Base-by-base conservation (phyloP, 2,888 invertebrate genomes). In the Artemia sp. region DNA sequence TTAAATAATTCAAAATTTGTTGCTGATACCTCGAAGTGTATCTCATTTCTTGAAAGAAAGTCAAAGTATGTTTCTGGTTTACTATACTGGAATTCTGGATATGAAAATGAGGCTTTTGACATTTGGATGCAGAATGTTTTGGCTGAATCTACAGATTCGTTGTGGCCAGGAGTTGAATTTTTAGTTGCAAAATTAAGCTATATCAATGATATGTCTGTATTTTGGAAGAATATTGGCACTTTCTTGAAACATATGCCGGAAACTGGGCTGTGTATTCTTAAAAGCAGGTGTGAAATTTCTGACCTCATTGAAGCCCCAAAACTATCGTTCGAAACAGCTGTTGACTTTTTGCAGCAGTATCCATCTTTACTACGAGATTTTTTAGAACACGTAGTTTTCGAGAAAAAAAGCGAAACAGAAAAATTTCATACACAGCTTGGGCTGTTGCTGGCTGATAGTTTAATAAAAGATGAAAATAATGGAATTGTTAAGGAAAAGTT, bases 401-500 rank as follows among this genome's bases (percentile, higher is more conserved):
- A n/a, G 1, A 58, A 58, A 24, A 24, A 58, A 58, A 24, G 24
- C 64, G 12, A 58, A 24, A 58, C 64, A 8, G 64, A 58, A 58
- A 58, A 58, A 58, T 58, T 58, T 24, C 64, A 58, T 58, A 58
- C 64, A 9, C 64, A 58, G 64, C 64, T 58, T 19, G 64, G 14
- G 8, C 64, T 58, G 8, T 58, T 58, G 24, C 24, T 58, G 64
- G 64, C 64, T 58, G 64, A 58, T 58, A 24, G 9, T 58, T n/a
- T 24, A n/a, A 58, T 58, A 8, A 58, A 58, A 9, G 11, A 24
- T 58, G 64, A 58, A 19, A 24, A 58, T 8, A 58, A 24, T 11
- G 24, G 64, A 19, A 24, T 19, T 19, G 64, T 19, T n/a, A 58
- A 24, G 24, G 64, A 24, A 24, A 58, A 58, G 64, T 24, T 58